Conservation (phyloP, 2,113 vertebrate genomes). For the Scolopax mira region DNA sequence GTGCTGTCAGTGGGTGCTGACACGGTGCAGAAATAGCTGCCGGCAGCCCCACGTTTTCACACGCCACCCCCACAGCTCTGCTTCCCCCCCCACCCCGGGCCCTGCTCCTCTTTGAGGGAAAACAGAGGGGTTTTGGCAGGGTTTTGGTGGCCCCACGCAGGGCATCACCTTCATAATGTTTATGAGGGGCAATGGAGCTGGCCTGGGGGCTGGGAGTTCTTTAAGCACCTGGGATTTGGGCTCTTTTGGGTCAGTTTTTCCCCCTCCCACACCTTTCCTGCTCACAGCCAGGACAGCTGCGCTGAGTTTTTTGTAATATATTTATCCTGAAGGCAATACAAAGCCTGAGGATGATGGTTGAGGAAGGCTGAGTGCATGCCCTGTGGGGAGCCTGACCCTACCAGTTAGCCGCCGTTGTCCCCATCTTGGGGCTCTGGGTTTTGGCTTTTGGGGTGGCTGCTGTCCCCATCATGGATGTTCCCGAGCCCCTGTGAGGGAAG, state of each 20-base stretch:
- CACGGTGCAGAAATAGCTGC: constrained; percentile 32
- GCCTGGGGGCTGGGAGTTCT: background rate
- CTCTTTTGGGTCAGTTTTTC: background rate
- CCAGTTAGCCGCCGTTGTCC: accelerated
- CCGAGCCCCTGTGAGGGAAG: accelerated
- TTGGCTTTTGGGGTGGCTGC: background rate
- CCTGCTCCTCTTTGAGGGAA: background rate
- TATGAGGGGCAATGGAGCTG: accelerated
- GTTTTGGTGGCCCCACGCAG: background rate
- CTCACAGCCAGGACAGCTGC: background rate
- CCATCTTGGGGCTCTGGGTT: background rate
- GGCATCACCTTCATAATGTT: accelerated
- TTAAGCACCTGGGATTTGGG: background rate
- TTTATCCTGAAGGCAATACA: background rate
- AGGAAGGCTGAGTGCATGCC: accelerated
- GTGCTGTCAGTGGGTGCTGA: constrained; percentile 54
- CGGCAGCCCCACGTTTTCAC: background rate
- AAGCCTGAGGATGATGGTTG: background rate
- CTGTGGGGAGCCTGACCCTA: background rate
- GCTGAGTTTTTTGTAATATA: background rate
- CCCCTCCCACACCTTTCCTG: too few species aligned
- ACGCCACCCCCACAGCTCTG: background rate
- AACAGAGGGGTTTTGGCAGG: accelerated
- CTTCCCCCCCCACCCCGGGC: background rate
- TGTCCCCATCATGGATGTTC: accelerated